Evolutionary conservation across 2,888 invertebrate species (phyloP), one percentile per base, ranked within the genome.

Genomic region (Drosophila maculinotata): DNA sequence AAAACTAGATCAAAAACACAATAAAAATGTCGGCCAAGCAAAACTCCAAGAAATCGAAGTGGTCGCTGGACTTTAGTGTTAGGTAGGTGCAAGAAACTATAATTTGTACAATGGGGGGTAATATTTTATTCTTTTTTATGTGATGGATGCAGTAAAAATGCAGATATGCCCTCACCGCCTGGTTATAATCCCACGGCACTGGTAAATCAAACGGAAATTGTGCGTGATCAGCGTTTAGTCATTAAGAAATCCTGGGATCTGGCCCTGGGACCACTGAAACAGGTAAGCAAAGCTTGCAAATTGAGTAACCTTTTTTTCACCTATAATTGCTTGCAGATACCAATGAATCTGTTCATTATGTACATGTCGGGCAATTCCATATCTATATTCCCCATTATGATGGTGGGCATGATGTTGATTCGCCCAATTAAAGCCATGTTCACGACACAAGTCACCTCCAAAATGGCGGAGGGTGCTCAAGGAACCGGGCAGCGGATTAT

Each of bases 361-460:
- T 99, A 99, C 92, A 99, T 99, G 99, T 98, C 99, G 52, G 99
- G 99, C 14, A 99, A 98, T 91, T 98, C 99, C 0, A 99, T 99
- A 87, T 99, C 99, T 0, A 99, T 99, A 85, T 99, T 99, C 88
- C 99, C 99, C 0, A 99, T 99, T 44, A 99, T 99, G 99, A 99
- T 99, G 99, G 98, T 99, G 7, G 99, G 98, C 38, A 99, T 99
- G 99, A 94, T 99, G 92, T 95, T 99, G 83, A 96, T 99, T 87
- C 93, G 99, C 67, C 99, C 99, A 1, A 94, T 99, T 23, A 99
- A 99, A 92, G 98, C 99, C 2, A 93, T 99, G 57, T 97, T 99
- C 91, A 93, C 97, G 0, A 96, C 98, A 31, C 95, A 95, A 89
- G 95, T 95, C 70, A 96, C 98, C 26, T 98, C 98, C 88, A 98